Evolutionary conservation across 2,797 vertebrate genomes (phyloP).

Genomic region (Thunnus albacares): DNA sequence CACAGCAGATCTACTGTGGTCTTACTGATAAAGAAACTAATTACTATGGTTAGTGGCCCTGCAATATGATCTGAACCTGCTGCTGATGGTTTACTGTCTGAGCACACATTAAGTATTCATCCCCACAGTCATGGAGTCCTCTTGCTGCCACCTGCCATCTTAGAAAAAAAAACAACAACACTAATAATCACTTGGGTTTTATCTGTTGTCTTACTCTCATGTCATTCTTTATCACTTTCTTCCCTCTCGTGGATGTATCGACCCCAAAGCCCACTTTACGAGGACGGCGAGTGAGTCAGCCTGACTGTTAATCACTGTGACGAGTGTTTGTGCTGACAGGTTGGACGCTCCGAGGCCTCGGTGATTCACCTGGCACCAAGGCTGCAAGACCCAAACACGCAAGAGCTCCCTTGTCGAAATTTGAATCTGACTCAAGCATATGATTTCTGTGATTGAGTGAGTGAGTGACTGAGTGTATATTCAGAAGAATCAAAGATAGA

Average conservation of each 20-base stretch:
- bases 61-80: constrained; percentile 59
- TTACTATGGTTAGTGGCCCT: constrained; percentile 43
- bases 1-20: constrained; percentile 37
- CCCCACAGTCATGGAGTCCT: constrained; percentile 7
- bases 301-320: constrained; percentile 62
- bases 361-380: constrained; percentile 58
- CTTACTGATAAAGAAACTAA: constrained; percentile 62
- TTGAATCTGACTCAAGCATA: constrained; percentile 37
- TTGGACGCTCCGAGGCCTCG: constrained; percentile 21
- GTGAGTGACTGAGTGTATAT: constrained; percentile 1
- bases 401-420: constrained; percentile 21
- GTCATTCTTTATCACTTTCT: constrained; percentile 27
- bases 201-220: neutral
- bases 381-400: neutral
- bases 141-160: constrained; percentile 9
- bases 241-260: neutral
- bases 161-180: constrained; percentile 16
- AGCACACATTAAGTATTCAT: constrained; percentile 63
- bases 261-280: constrained; percentile 39
- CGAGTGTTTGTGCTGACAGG: constrained; percentile 51
- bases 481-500: constrained; percentile 17
- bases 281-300: constrained; percentile 64
- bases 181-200: neutral
- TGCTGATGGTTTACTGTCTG: constrained; percentile 40
- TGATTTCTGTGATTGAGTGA: constrained; percentile 2